Conservation (phyloP, 2,888 invertebrate species). For the Halocaridina rubra region DNA sequence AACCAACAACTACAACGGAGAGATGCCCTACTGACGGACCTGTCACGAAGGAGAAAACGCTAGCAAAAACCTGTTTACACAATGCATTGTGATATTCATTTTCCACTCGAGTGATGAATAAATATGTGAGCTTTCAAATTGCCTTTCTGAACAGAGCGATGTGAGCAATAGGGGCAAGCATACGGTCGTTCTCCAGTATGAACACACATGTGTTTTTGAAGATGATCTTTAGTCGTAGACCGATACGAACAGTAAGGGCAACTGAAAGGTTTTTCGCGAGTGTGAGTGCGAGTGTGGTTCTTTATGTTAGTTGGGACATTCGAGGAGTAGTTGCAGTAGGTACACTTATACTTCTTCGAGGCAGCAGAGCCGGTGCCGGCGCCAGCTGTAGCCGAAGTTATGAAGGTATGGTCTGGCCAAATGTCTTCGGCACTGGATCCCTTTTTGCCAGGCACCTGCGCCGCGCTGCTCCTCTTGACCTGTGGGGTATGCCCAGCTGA, state of each 20-base stretch:
- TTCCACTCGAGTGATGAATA: neutral
- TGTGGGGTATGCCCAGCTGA: slow-evolving; percentile 37
- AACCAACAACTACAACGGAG: too few relatives aligned
- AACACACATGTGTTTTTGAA: slow-evolving; percentile 29
- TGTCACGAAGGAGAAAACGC: neutral
- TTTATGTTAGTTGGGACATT: slow-evolving; percentile 37
- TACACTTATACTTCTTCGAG: slow-evolving; percentile 31
- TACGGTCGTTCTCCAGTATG: slow-evolving; percentile 35
- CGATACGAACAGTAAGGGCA: slow-evolving; percentile 34
- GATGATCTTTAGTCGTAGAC: slow-evolving; percentile 44
- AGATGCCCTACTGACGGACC: too few relatives aligned
- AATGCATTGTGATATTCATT: too few relatives aligned
- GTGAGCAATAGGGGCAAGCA: slow-evolving; percentile 36
- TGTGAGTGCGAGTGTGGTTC: slow-evolving; percentile 48
- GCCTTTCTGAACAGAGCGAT: slow-evolving; percentile 44
- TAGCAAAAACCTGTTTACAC: neutral
- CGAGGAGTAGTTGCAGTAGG: slow-evolving; percentile 42
- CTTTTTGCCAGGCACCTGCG: slow-evolving; percentile 10
- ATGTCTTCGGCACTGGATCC: neutral
- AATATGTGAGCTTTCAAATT: slow-evolving; percentile 30
- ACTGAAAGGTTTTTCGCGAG: slow-evolving; percentile 42
- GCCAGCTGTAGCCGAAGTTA: too few relatives aligned
- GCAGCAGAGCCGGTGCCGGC: neutral
- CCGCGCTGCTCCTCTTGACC: slow-evolving; percentile 31
- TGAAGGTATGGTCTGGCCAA: neutral